phyloP scores from a whole-genome alignment of 2,113 vertebrate genomes.

The Columbina picui region DNA sequence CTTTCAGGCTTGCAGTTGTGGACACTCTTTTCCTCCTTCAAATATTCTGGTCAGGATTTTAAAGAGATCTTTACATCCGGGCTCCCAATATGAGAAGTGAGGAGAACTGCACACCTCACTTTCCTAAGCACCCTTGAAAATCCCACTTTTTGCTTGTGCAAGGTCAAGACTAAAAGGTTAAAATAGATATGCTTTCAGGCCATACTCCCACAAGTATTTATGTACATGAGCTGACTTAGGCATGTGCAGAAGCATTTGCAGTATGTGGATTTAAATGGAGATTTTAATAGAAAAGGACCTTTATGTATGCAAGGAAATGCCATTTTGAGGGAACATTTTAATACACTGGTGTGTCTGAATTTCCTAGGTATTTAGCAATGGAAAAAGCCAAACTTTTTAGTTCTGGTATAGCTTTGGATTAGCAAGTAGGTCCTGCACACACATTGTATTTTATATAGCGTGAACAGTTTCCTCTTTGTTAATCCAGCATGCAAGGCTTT shows the following conservation, averaged over 20 bases:
- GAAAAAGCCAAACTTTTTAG: constrained; percentile 19
- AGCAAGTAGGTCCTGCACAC: constrained; percentile 12
- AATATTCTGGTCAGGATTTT: not conserved
- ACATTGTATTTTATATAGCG: constrained; percentile 3
- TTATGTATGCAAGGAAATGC: not conserved
- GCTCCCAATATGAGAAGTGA: not conserved
- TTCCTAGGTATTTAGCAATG: not conserved
- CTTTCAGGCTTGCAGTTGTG: not conserved
- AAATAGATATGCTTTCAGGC: not conserved
- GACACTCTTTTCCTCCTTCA: not conserved
- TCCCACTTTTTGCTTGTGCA: not conserved
- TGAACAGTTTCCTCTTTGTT: constrained; percentile 35
- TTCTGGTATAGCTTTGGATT: not conserved
- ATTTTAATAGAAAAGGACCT: not conserved
- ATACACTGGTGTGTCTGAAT: not conserved
- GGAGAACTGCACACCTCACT: not conserved
- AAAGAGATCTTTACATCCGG: not conserved
- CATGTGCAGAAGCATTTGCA: not conserved
- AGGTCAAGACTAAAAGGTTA: not conserved
- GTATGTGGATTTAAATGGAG: not conserved
- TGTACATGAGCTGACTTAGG: not conserved
- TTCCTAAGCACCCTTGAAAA: not conserved
- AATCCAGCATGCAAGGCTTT: constrained; percentile 52
- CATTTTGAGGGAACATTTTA: constrained; percentile 22
- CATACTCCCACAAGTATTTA: not conserved